Conservation (phyloP, 2,113 vertebrate species). For the Periophthalmodon schlosseri region DNA sequence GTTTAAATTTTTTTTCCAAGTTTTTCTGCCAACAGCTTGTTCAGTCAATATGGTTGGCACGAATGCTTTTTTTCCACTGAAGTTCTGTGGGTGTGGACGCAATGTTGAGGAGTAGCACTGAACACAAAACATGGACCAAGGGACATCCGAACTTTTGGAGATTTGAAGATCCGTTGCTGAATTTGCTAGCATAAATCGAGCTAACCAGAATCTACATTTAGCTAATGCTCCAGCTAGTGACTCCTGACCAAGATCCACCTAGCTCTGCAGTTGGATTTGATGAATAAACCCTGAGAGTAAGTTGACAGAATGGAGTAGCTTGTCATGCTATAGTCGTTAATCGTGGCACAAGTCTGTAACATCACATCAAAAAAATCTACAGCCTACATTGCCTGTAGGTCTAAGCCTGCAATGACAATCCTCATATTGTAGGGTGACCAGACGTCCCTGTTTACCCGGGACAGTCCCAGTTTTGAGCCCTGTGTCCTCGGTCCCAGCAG, state of each 20-base stretch:
- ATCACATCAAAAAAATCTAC: not conserved
- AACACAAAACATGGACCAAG: not conserved
- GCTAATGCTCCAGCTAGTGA: not conserved
- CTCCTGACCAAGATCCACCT: not conserved
- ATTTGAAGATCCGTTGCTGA: not conserved
- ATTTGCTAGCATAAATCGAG: not conserved
- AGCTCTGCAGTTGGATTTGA: not conserved
- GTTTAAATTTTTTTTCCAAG: not conserved
- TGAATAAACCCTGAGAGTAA: constrained; percentile 1
- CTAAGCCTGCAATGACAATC: not conserved
- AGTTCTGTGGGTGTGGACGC: constrained; percentile 24
- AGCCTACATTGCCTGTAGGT: too few relatives aligned
- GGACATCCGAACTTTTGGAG: not conserved
- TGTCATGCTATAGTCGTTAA: not conserved
- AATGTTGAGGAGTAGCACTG: not conserved
- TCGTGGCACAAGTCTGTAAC: too few relatives aligned
- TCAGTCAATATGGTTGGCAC: constrained; percentile 31
- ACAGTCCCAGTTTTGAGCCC: too few relatives aligned
- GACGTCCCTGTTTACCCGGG: too few relatives aligned
- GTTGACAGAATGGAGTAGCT: not conserved
- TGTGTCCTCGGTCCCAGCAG: too few relatives aligned
- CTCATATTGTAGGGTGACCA: not conserved
- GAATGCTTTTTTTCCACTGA: constrained; percentile 23
- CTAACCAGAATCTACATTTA: not conserved
- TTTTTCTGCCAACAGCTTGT: constrained; percentile 19